Evolutionary conservation across 2,888 invertebrate species (phyloP).

Genomic region (Trileptium ribeirensis): DNA sequence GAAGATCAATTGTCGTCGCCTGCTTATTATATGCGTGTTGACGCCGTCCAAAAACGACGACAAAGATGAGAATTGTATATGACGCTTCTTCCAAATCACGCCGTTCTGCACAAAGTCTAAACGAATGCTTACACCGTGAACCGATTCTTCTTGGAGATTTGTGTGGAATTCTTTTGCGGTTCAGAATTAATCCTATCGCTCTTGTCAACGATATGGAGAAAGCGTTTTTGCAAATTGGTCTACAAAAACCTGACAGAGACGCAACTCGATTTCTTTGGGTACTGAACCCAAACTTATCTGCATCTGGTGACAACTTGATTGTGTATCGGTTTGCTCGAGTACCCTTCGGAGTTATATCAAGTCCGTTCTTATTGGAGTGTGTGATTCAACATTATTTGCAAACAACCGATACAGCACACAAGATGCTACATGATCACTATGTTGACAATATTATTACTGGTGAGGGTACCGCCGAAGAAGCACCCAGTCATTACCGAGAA

Average conservation of each 20-base stretch:
- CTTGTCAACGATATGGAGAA: constrained; percentile 25
- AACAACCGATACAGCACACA: background rate
- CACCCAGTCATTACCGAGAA: background rate
- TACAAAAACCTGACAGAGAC: constrained; percentile 24
- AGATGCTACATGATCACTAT: constrained; percentile 27
- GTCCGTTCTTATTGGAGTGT: background rate
- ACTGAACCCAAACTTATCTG: background rate
- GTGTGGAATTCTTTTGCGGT: constrained; percentile 26
- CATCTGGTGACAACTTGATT: constrained; percentile 15
- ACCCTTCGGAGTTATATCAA: constrained; percentile 27
- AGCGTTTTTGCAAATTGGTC: constrained; percentile 17
- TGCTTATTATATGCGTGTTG: constrained; percentile 29
- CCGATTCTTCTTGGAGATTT: constrained; percentile 27
- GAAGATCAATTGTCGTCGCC: no score
- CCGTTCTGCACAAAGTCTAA: constrained; percentile 22
- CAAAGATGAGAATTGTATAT: constrained; percentile 39
- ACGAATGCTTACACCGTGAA: constrained; percentile 34
- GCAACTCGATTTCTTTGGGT: constrained; percentile 32
- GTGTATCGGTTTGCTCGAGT: constrained; percentile 27
- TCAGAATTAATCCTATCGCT: constrained; percentile 27
- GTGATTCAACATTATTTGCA: constrained; percentile 7
- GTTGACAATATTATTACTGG: constrained; percentile 32
- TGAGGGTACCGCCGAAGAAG: constrained; percentile 12
- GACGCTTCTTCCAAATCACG: constrained; percentile 33
- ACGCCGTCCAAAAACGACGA: constrained; percentile 32